A percentile compares a stretch with the other conserved stretches of the same genome.
Evolutionary conservation across 2,888 invertebrate species (phyloP).

Genomic region (Digitonthophagus gazella): DNA sequence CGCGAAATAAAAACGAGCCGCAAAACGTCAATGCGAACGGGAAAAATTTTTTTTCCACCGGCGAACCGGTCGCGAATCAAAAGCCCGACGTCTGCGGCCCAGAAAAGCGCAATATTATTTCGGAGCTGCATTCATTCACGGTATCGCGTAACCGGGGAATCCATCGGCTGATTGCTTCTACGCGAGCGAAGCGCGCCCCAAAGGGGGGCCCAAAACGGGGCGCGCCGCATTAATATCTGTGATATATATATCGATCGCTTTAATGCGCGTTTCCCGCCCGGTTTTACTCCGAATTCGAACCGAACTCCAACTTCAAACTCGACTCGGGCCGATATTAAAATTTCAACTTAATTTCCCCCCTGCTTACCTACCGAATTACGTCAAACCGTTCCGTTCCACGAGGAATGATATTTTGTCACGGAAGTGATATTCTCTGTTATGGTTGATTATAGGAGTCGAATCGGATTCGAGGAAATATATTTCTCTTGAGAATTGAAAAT

Average conservation of each 20-base stretch:
- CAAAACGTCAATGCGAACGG: background rate
- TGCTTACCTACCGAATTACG: background rate
- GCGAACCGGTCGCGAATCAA: conserved; percentile 12
- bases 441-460: too few relatives aligned
- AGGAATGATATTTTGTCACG: too few relatives aligned
- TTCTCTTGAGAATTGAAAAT: too few relatives aligned
- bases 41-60: background rate
- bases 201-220: background rate
- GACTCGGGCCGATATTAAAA: background rate
- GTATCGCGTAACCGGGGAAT: background rate
- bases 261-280: background rate
- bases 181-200: background rate
- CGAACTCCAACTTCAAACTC: too few relatives aligned
- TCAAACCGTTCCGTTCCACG: background rate
- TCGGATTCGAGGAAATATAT: too few relatives aligned
- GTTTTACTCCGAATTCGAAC: background rate
- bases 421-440: background rate
- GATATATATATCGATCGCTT: background rate
- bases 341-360: background rate
- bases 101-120: conserved; percentile 14
- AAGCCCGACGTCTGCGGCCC: background rate
- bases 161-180: background rate
- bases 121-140: conserved; percentile 8
- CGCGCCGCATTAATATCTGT: background rate
- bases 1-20: background rate